Evolutionary conservation across 2,797 vertebrate genomes (phyloP), one percentile per base, ranked within the genome.

Genomic region (Phyllotis vaccarum): DNA sequence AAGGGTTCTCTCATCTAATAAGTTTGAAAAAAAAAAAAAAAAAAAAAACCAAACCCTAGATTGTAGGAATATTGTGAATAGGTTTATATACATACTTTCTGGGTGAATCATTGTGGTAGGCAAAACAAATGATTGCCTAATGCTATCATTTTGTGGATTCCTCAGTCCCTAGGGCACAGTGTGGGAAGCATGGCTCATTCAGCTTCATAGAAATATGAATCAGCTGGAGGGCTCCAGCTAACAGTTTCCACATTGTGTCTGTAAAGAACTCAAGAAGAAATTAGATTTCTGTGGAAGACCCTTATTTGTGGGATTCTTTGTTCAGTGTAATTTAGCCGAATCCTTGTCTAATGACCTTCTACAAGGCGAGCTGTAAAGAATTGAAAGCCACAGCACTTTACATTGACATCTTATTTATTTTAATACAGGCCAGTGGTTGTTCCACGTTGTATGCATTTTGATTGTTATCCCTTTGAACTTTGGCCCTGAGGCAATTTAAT

Each of bases 401-500:
- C 56, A 58, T 62, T 95, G 93, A 97, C 92, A 83, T 96, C 90
- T 97, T 97, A 95, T 91, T 98, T 98, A 92, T 95, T 98, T 97
- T 97, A 96, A 97, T 97, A 96, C 66, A 94, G 87, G 90, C 97
- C 92, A 89, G 90, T 96, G 82, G 92, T 87, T 83, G 37, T 80
- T 96, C 74, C 68, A 80, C 78, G 92, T 93, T 93, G 90, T 68
- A 92, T 87, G 58, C 79, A 46, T 96, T 96, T 92, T 97, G 93
- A 96, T 96, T 93, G 94, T 95, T 96, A 97, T 86, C 86, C 96
- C 95, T 97, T 98, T 97, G 95, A 98, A 97, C 97, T 97, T 96
- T 97, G 91, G 97, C 95, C 97, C 96, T 3, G 29, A 95, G 93
- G 97, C 96, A 83, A 60, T 97, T 96, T 96, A 97, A 97, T 97